A percentile compares a stretch with the other conserved stretches of the same genome.
phyloP scores from a whole-genome alignment of 2,113 vertebrate genomes.

The Nibea albiflora region DNA sequence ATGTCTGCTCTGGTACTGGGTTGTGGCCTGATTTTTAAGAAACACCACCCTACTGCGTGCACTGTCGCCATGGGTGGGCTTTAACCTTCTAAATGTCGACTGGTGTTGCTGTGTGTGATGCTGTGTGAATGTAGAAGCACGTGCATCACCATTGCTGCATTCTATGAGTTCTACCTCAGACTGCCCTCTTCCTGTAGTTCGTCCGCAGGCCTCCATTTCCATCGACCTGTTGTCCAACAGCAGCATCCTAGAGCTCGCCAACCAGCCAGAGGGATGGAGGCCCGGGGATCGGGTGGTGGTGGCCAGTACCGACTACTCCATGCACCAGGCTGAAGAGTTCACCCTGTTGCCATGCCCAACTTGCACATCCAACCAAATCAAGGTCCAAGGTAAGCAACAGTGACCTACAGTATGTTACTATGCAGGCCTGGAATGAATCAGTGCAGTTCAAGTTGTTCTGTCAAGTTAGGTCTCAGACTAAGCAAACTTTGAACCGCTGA shows the following conservation, averaged over 20 bases:
- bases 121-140: not conserved
- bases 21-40: too few relatives aligned
- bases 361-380: slow-evolving; percentile 88
- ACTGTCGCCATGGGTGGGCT: not conserved
- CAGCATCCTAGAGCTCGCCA: slow-evolving; percentile 89
- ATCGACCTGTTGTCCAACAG: slow-evolving; percentile 81
- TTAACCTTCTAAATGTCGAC: not conserved
- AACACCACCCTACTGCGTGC: not conserved
- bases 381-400: slow-evolving; percentile 88
- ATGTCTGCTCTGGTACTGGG: too few relatives aligned
- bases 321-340: slow-evolving; percentile 97
- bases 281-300: slow-evolving; percentile 90
- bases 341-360: slow-evolving; percentile 88
- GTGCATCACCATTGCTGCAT: not conserved
- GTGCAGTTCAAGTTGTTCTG: not conserved
- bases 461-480: not conserved
- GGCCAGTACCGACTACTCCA: slow-evolving; percentile 96
- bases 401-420: not conserved
- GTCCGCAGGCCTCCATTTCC: slow-evolving; percentile 90
- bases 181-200: slow-evolving; percentile 81
- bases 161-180: not conserved
- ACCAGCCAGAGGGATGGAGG: slow-evolving; percentile 90
- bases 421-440: not conserved
- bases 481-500: not conserved
- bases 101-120: not conserved